Base-by-base conservation (phyloP, 1,140 invertebrate species). In the Pseudomyrmex concolor region DNA sequence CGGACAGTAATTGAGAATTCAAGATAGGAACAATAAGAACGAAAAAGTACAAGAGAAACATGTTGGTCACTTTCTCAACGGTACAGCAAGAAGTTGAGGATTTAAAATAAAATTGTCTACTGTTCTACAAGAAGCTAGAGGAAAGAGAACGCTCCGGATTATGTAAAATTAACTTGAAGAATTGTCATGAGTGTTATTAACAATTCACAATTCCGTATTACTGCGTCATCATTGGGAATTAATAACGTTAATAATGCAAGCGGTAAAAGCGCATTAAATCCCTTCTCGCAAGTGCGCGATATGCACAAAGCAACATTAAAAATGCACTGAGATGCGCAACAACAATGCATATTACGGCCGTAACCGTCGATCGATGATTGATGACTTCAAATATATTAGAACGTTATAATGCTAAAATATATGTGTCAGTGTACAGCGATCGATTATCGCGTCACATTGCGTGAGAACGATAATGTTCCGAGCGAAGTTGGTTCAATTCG, bases 401-500 rank as follows among this genome's bases (percentile, higher is more conserved):
- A 78, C 57, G 15, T n/a, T 45, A 78, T 13, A 55, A 22, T 13
- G 19, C n/a, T 76, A 45, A 45, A 55, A 59, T 25, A 70, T 80
- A 19, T 50, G 15, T 60, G 8, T 60, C 10, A 12, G 34, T 25
- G 50, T 25, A 17, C 34, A 48, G 55, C 43, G 8, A 50, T 80
- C 45, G 66, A 80, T 80, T 80, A 34, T 80, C 55, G 15, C 22
- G 55, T 80, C 74, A 80, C n/a, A 22, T 70, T 70, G 45, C 45
- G 22, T 59, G 54, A 70, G 68, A 64, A 71, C 55, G 66, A 71
- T 80, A 80, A 80, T 80, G 76, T 19, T 43, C 17, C 55, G 19
- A 60, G 60, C 66, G n/a, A 71, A 80, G 76, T 80, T 80, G 60
- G 76, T 71, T 70, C 76, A 71, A 80, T 80, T 71, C 66, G 45